Evolutionary conservation across 2,888 invertebrate species (phyloP), one percentile per base, ranked within the genome.

Genomic region (Cheilosia vernalis): DNA sequence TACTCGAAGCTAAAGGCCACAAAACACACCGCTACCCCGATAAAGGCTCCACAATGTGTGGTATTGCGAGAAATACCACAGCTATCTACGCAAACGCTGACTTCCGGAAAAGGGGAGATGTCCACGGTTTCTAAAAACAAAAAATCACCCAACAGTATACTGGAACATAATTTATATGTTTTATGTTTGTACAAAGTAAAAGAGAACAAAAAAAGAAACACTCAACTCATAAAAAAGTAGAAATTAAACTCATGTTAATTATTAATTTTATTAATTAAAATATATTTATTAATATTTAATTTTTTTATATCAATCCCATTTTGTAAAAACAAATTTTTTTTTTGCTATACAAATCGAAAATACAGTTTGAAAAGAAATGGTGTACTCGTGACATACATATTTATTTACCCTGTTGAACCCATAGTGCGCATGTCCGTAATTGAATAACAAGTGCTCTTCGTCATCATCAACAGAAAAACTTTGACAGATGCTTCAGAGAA

Each of bases 31-130:
- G 95, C 1, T 94, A 94, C 88, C 89, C 92, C 2, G 91, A 92
- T 6, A 92, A 94, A 47, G 94, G 95, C 0, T 96, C 97, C 2
- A 93, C 96, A 5, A 93, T 97, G 9, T 96, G 96, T 89, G 96
- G 95, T 0, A 93, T 97, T 44, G 93, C 93, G n/a, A 94, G 94
- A 88, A 94, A 94, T 87, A 93, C 93, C 60, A 94, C 94, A 0
- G 94, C 93, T 0, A 94, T 97, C 56, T 95, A 94, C 89, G 96
- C 96, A 0, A 97, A 96, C 91, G 95, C 96, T 0, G 97, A 98
- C 92, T 95, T 94, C 90, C 94, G 97, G 87, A 97, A 97, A 91
- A 95, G 94, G 13, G 97, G 97, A 0, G 96, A 95, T 61, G 96
- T 96, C 1, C 94, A 94, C 60, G 98, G 96, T 49, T 92, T 94